These are phyloP conservation scores for Dermochelys coriacea DNA, from an alignment of 2,797 vertebrate species.

Conservation along the genomic window DNA sequence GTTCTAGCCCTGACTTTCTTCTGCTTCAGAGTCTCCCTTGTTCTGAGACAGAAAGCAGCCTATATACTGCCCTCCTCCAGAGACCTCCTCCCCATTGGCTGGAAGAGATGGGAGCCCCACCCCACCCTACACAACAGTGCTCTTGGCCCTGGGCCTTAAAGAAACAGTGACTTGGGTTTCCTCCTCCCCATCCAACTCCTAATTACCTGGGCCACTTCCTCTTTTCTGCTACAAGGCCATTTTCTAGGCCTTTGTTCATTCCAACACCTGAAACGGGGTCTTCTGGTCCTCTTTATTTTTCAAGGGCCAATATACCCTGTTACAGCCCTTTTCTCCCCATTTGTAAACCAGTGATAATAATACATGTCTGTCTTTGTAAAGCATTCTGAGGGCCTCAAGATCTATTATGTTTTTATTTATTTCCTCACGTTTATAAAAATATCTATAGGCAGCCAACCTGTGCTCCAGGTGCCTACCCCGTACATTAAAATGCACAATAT, in stretches of 20 bases:
- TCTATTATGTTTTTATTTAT: slow-evolving; percentile 72
- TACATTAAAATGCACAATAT: slow-evolving; percentile 52
- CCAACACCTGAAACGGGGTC: not conserved
- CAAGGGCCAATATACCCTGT: not conserved
- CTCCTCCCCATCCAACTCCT: not conserved
- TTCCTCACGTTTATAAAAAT: slow-evolving; percentile 60
- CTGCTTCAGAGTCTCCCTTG: not conserved
- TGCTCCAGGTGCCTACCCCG: slow-evolving; percentile 36
- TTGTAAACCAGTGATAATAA: slow-evolving; percentile 45
- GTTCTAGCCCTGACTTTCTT: not conserved
- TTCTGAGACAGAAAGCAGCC: not conserved
- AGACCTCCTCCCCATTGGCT: not conserved
- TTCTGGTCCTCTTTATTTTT: not conserved
- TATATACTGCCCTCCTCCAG: not conserved
- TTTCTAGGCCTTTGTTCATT: not conserved
- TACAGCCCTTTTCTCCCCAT: not conserved
- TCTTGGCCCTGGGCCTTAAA: not conserved
- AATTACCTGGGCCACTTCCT: not conserved
- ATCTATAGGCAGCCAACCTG: slow-evolving; percentile 39
- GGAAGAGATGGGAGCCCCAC: not conserved
- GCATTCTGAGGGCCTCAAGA: slow-evolving; percentile 10
- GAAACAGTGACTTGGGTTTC: not conserved
- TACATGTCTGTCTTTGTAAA: slow-evolving; percentile 45
- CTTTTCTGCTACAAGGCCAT: not conserved
- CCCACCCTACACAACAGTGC: not conserved